Percentiles rank a stretch among this genome's conserved stretches.
Evolutionary conservation across 2,113 vertebrate species (phyloP).

Genomic region (Grus americana): DNA sequence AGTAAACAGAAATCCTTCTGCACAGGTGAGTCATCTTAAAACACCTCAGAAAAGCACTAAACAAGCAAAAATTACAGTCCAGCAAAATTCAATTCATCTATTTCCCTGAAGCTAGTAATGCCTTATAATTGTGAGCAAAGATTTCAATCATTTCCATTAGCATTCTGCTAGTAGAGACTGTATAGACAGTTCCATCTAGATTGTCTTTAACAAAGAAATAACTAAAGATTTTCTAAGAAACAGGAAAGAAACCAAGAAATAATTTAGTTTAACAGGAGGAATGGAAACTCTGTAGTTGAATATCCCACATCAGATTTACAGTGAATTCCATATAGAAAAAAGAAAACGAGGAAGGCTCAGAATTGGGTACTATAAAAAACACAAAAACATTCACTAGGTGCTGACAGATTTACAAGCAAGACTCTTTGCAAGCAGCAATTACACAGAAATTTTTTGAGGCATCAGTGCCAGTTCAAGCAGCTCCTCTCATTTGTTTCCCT

Average conservation of each 20-base stretch:
- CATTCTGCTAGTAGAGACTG: not conserved
- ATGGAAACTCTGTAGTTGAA: not conserved
- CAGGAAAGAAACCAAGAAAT: not conserved
- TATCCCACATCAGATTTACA: not conserved
- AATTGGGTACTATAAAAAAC: not conserved
- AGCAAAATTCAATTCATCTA: not conserved
- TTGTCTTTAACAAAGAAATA: not conserved
- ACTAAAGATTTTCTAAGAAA: not conserved
- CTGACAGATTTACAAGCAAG: conserved; percentile 29
- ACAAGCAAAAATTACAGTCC: not conserved
- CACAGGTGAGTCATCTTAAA: not conserved
- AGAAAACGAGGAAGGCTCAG: not conserved
- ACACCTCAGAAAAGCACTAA: not conserved
- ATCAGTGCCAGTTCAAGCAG: not conserved
- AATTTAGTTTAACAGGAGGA: not conserved
- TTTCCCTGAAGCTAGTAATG: not conserved
- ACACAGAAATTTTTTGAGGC: not conserved
- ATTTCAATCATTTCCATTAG: not conserved
- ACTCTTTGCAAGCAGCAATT: not conserved
- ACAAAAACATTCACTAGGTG: not conserved
- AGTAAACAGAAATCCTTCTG: not conserved
- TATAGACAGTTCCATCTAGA: not conserved
- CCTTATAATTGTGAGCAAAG: not conserved
- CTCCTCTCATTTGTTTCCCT: not conserved
- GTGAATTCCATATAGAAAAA: not conserved